Percentiles rank a stretch among this genome's conserved stretches.
phyloP scores from a whole-genome alignment of 2,797 vertebrate species.

The Tragelaphus eurycerus region DNA sequence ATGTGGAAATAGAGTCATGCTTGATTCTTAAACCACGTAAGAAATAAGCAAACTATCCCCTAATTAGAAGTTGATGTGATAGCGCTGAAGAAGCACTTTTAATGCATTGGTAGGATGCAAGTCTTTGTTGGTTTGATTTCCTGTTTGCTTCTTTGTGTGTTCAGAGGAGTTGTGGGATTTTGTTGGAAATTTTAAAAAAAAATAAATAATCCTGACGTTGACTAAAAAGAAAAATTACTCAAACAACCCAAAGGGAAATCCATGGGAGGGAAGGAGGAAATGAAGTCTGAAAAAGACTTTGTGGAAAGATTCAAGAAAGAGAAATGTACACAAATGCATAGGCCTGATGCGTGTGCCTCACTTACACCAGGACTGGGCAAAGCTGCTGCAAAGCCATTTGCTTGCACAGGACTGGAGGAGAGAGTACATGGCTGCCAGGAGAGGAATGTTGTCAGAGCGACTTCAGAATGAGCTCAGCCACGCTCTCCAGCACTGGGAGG shows the following conservation, averaged over 20 bases:
- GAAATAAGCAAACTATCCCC: neutral
- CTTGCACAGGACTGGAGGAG: slow-evolving; percentile 68
- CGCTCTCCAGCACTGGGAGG: neutral
- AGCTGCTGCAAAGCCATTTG: slow-evolving; percentile 66
- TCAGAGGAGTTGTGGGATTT: neutral
- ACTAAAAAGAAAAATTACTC: neutral
- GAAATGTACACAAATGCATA: neutral
- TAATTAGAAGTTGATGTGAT: neutral
- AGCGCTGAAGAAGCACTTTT: neutral
- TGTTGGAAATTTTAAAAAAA: neutral
- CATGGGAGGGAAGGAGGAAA: neutral
- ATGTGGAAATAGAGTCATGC: neutral
- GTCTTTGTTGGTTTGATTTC: neutral
- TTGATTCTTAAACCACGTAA: neutral
- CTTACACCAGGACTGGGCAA: neutral
- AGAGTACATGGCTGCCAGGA: slow-evolving; percentile 75
- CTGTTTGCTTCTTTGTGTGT: neutral
- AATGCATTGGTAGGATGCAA: neutral
- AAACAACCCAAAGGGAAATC: neutral
- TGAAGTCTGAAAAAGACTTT: neutral
- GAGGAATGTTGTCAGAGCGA: slow-evolving; percentile 67
- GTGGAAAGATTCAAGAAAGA: neutral
- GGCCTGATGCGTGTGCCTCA: neutral
- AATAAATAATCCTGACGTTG: neutral
- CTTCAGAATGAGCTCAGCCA: slow-evolving; percentile 32